Percentiles rank a stretch among this genome's conserved stretches.
Conservation (phyloP, 2,797 vertebrate species). For the Meriones psammophilus region DNA sequence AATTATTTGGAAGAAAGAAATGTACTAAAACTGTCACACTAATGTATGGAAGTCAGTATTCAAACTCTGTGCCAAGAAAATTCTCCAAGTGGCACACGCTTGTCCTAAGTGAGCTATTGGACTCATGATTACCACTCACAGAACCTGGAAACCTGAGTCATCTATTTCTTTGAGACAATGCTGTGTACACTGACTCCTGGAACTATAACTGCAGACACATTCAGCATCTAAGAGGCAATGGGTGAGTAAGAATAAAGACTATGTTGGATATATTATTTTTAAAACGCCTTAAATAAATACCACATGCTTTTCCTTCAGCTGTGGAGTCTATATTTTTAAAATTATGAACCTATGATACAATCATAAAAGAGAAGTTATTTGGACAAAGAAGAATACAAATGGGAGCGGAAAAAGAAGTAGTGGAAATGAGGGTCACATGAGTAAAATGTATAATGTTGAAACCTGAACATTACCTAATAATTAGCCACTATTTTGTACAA, state of each 20-base stretch:
- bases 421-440: neutral
- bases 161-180: neutral
- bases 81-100: neutral
- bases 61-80: neutral
- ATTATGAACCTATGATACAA: neutral
- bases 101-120: neutral
- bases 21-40: neutral
- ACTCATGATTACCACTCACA: neutral
- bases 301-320: neutral
- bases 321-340: neutral
- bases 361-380: neutral
- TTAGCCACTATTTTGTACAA: neutral
- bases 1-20: slow-evolving; percentile 6
- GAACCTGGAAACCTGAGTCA: neutral
- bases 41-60: slow-evolving; percentile 29
- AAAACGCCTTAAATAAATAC: neutral
- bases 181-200: neutral
- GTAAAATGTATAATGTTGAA: neutral
- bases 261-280: neutral
- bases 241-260: neutral
- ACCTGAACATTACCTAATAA: neutral
- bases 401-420: neutral
- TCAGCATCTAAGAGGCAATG: neutral
- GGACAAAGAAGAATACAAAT: neutral
- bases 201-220: neutral